Conservation (phyloP, 2,888 invertebrate genomes). For the Xylota segnis region DNA sequence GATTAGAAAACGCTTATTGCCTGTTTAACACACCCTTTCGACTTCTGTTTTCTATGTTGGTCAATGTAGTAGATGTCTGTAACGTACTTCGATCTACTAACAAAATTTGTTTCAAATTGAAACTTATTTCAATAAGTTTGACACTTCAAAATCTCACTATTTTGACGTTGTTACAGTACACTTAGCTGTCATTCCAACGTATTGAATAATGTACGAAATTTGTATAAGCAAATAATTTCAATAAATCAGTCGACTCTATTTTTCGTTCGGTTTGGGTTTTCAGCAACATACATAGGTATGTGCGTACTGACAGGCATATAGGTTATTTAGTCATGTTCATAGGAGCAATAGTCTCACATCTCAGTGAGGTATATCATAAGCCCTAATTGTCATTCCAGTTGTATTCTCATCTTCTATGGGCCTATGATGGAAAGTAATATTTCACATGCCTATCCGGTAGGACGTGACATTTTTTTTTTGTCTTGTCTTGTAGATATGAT, state of each 20-base stretch:
- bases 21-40: no score
- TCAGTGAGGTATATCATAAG: not conserved
- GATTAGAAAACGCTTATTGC: no score
- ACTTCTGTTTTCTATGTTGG: no score
- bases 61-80: no score
- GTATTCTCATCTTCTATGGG: constrained; percentile 23
- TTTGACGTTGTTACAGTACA: no score
- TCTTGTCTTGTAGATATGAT: constrained; percentile 11
- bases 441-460: constrained; percentile 32
- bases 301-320: no score
- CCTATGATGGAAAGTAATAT: constrained; percentile 38
- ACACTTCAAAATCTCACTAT: no score
- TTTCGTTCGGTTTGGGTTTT: not conserved
- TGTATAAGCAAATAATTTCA: not conserved
- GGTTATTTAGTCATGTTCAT: not conserved
- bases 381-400: constrained; percentile 53
- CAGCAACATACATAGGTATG: not conserved
- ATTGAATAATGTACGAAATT: no score
- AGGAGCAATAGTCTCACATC: not conserved
- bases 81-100: no score
- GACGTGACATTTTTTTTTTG: constrained; percentile 40
- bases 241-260: constrained; percentile 25
- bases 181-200: no score
- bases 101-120: no score
- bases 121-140: no score